Conservation (phyloP, 2,888 invertebrate species). For the Ochropleura leucogaster region DNA sequence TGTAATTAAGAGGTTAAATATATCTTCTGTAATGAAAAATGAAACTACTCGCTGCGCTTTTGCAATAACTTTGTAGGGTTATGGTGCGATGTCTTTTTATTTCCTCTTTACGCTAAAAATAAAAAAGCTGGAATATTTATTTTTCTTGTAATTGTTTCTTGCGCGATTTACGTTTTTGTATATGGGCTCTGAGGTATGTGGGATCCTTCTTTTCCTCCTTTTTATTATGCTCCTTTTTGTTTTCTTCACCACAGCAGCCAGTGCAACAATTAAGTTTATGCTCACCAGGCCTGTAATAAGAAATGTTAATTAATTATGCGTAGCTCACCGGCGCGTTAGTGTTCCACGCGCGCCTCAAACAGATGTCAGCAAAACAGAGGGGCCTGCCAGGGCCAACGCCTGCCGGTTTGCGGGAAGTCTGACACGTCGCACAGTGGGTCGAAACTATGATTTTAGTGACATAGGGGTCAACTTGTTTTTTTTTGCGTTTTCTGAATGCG, state of each 20-base stretch:
- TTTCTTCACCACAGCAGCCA: conserved; percentile 22
- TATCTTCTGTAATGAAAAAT: background rate
- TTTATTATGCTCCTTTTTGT: background rate
- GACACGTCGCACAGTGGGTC: too few species aligned
- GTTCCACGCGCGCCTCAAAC: too few species aligned
- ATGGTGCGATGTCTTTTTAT: background rate
- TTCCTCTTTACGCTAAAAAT: background rate
- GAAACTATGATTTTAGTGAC: too few species aligned
- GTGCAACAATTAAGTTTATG: background rate
- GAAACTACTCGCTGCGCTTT: background rate
- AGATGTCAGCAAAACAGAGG: too few species aligned
- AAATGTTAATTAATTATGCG: background rate
- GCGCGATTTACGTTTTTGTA: background rate
- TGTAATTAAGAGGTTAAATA: background rate
- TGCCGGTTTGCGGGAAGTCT: too few species aligned
- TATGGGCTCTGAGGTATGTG: background rate
- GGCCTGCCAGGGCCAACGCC: too few species aligned
- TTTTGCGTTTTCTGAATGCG: too few species aligned
- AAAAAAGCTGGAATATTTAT: background rate
- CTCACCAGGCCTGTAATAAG: conserved; percentile 10
- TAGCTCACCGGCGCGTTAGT: too few species aligned
- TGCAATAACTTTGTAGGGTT: background rate
- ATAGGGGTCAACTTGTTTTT: too few species aligned
- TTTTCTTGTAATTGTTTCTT: background rate
- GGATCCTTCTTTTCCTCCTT: background rate